phyloP scores from a whole-genome alignment of 1,140 invertebrate genomes.

The Myzus persicae region DNA sequence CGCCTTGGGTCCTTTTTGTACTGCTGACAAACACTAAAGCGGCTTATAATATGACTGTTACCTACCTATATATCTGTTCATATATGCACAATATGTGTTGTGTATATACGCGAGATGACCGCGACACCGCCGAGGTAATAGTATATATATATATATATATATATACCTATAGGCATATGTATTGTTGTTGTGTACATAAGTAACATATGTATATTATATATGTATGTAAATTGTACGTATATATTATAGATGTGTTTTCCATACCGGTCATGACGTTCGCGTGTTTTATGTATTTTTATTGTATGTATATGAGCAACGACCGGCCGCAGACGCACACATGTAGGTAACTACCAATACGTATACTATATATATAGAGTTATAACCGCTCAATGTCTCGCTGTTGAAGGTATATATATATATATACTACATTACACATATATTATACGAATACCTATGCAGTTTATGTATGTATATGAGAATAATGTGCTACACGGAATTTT shows the following conservation, averaged over 20 bases:
- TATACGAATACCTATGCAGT: background rate
- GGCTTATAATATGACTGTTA: background rate
- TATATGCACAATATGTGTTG: background rate
- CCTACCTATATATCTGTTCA: no score
- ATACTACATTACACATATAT: background rate
- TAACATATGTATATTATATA: background rate
- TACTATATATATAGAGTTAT: background rate
- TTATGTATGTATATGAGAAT: background rate
- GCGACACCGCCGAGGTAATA: background rate
- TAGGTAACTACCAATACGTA: no score
- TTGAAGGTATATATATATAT: background rate
- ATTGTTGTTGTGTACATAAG: no score
- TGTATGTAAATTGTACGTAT: no score
- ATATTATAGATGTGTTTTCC: background rate
- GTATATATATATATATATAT: no score
- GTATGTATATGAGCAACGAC: background rate
- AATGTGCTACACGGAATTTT: background rate
- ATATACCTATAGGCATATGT: no score
- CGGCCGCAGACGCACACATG: background rate
- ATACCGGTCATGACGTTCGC: background rate
- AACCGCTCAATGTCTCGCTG: background rate
- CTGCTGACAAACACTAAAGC: background rate
- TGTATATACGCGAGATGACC: background rate
- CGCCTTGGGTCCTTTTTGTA: background rate
- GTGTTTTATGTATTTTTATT: conserved; percentile 34